A percentile compares a stretch with the other conserved stretches of the same genome.
Evolutionary conservation across 2,797 vertebrate species (phyloP).

Genomic region (Gallinago nigripennis): DNA sequence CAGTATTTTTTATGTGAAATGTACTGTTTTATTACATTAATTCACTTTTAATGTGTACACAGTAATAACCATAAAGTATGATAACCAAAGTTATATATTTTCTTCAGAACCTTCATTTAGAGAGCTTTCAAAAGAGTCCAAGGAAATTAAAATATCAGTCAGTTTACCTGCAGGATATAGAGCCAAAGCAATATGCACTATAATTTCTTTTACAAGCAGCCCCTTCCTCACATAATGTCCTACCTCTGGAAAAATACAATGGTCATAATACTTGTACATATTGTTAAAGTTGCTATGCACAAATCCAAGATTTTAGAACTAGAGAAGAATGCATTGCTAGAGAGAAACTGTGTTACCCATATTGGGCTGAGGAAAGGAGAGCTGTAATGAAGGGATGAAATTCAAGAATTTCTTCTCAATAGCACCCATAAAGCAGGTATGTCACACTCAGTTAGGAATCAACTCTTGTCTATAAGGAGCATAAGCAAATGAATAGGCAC

Average conservation of each 20-base stretch:
- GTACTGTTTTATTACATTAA: constrained; percentile 83
- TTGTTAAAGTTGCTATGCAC: constrained; percentile 54
- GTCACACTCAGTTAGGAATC: background rate
- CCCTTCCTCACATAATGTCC: constrained; percentile 40
- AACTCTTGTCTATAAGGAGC: background rate
- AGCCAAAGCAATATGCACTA: constrained; percentile 51
- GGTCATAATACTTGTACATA: constrained; percentile 63
- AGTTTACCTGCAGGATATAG: constrained; percentile 78
- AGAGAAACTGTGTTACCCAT: constrained; percentile 29
- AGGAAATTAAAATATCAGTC: constrained; percentile 81
- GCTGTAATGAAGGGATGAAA: background rate
- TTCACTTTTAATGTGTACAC: constrained; percentile 83
- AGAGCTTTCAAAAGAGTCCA: constrained; percentile 74
- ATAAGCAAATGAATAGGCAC: constrained; percentile 15
- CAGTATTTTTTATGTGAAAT: constrained; percentile 81
- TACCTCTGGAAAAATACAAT: constrained; percentile 72
- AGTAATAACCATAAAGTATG: constrained; percentile 82
- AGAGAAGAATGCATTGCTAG: constrained; percentile 25
- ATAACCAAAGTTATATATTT: constrained; percentile 81
- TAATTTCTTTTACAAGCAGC: constrained; percentile 73
- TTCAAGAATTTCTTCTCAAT: background rate
- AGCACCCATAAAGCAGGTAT: constrained; percentile 30
- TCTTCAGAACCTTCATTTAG: constrained; percentile 81
- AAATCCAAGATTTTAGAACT: constrained; percentile 61
- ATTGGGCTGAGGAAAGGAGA: background rate